Evolutionary conservation across 2,113 vertebrate genomes (phyloP).

Genomic region (Blennius ocellaris): DNA sequence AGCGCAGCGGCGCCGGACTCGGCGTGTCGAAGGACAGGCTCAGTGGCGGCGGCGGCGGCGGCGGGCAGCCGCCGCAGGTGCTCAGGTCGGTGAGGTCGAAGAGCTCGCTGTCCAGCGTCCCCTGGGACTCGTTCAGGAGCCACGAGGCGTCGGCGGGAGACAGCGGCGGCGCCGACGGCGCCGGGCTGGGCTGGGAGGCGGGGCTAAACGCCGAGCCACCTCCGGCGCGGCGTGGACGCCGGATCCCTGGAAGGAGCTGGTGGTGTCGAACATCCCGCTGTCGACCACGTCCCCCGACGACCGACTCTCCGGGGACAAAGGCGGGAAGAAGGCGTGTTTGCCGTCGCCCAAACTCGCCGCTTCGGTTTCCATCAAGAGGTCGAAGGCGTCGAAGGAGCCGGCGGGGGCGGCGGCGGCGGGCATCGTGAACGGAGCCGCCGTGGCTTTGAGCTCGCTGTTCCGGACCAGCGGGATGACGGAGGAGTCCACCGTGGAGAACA

Average conservation of each 20-base stretch:
- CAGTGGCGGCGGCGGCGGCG: conserved; percentile 36
- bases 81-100: conserved; percentile 69
- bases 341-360: conserved; percentile 39
- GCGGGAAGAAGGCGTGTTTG: conserved; percentile 37
- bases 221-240: conserved; percentile 16
- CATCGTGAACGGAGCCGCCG: conserved; percentile 66
- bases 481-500: conserved; percentile 56
- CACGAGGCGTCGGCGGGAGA: conserved; percentile 77
- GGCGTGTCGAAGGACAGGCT: conserved; percentile 68
- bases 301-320: conserved; percentile 29
- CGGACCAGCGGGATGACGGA: conserved; percentile 56
- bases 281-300: conserved; percentile 52
- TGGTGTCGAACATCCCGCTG: conserved; percentile 59
- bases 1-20: conserved; percentile 72
- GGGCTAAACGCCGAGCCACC: conserved; percentile 65
- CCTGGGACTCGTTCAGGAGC: conserved; percentile 69
- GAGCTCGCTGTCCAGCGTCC: conserved; percentile 58
- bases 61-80: not conserved
- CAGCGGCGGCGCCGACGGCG: conserved; percentile 76
- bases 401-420: conserved; percentile 35
- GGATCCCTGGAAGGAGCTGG: conserved; percentile 48
- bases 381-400: conserved; percentile 46
- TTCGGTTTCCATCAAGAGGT: conserved; percentile 67
- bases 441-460: conserved; percentile 75
- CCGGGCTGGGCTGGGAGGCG: conserved; percentile 52